Percentiles rank a stretch among this genome's conserved stretches.
Conservation (phyloP, 2,113 vertebrate species). For the Bufo gargarizans region DNA sequence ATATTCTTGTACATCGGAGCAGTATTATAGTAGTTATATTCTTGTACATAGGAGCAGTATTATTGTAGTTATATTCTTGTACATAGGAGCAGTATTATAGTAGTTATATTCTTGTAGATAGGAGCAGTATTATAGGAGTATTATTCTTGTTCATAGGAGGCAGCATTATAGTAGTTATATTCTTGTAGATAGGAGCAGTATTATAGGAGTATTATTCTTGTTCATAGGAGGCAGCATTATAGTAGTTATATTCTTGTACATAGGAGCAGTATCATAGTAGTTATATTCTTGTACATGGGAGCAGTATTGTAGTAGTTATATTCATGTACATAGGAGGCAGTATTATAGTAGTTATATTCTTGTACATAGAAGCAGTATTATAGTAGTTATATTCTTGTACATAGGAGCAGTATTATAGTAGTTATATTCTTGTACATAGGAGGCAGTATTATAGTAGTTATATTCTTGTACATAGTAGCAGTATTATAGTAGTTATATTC, state of each 20-base stretch:
- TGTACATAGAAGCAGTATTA: too few relatives aligned
- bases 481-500: conserved; percentile 20
- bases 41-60: neutral
- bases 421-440: neutral
- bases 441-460: neutral
- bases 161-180: neutral
- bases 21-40: conserved; percentile 16
- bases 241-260: neutral
- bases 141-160: neutral
- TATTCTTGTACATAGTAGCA: neutral
- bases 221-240: neutral
- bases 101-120: neutral
- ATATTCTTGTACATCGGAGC: neutral
- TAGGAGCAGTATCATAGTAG: neutral
- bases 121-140: neutral
- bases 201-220: conserved; percentile 2
- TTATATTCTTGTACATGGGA: neutral
- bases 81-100: neutral
- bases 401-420: neutral
- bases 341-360: neutral
- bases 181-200: neutral
- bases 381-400: too few relatives aligned
- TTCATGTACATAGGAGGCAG: neutral
- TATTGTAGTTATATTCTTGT: too few relatives aligned
- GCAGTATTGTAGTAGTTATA: conserved; percentile 6